phyloP scores from a whole-genome alignment of 2,888 invertebrate species.

The Platycheirus albimanus region DNA sequence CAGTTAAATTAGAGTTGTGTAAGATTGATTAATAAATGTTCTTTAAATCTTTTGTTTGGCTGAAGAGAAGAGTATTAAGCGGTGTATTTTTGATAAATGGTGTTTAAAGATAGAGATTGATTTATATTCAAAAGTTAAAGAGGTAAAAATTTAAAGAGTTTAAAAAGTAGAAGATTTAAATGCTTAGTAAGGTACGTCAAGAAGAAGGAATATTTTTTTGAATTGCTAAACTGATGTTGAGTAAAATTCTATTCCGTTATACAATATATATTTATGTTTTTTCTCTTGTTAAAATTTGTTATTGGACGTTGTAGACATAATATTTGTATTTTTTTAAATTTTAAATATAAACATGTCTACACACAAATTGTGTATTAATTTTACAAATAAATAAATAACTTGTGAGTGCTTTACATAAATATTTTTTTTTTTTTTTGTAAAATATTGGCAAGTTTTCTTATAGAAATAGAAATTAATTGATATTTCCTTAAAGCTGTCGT shows the following conservation, averaged over 20 bases:
- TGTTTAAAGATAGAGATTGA: too few species aligned
- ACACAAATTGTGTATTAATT: constrained; percentile 25
- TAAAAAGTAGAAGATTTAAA: background rate
- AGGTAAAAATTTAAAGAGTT: background rate
- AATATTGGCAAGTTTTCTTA: constrained; percentile 61
- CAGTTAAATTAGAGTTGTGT: too few species aligned
- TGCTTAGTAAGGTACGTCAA: background rate
- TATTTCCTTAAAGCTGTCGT: constrained; percentile 64
- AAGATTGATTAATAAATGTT: too few species aligned
- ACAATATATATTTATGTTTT: background rate
- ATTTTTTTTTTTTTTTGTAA: constrained; percentile 32
- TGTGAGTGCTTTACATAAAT: constrained; percentile 26
- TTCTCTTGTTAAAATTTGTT: constrained; percentile 6
- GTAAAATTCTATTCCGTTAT: constrained; percentile 20
- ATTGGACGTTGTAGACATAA: constrained; percentile 41
- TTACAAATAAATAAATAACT: background rate
- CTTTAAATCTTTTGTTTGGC: too few species aligned
- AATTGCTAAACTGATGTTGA: constrained; percentile 72
- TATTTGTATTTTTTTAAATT: background rate
- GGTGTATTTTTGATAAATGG: too few species aligned
- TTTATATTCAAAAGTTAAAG: background rate
- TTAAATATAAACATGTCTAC: too few species aligned
- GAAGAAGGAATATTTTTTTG: constrained; percentile 36
- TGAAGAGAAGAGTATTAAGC: too few species aligned
- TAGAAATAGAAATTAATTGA: constrained; percentile 34